Conservation (phyloP, 2,113 vertebrate genomes). For the Lagenorhynchus albirostris region DNA sequence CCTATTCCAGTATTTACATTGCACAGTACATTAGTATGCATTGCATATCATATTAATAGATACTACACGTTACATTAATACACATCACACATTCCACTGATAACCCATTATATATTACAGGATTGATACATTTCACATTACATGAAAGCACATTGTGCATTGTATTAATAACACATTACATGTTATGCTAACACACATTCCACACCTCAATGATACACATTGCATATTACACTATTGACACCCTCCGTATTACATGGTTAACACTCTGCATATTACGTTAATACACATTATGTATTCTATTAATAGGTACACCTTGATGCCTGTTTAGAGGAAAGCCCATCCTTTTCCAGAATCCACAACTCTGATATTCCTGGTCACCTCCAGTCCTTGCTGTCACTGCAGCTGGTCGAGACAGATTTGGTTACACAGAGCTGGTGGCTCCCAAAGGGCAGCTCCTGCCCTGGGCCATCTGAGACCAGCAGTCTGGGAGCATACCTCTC, state of each 20-base stretch:
- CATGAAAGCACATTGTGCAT: too few relatives aligned
- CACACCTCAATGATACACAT: background rate
- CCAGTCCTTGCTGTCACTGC: background rate
- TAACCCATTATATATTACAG: background rate
- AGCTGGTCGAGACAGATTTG: background rate
- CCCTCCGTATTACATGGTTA: accelerated
- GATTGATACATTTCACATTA: too few relatives aligned
- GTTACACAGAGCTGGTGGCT: background rate
- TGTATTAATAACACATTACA: background rate
- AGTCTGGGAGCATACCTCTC: accelerated
- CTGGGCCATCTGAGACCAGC: accelerated
- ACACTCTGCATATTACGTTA: accelerated
- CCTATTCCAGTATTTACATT: background rate
- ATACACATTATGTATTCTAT: too few relatives aligned
- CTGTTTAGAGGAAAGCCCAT: background rate
- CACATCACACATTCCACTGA: too few relatives aligned
- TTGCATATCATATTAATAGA: background rate
- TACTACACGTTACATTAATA: too few relatives aligned
- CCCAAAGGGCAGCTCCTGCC: too few relatives aligned
- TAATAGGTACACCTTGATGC: too few relatives aligned
- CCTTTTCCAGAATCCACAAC: background rate
- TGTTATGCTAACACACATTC: accelerated
- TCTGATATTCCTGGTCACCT: background rate
- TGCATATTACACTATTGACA: background rate
- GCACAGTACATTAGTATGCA: background rate